A percentile compares a stretch with the other conserved stretches of the same genome.
Evolutionary conservation across 1,140 invertebrate genomes (phyloP).

Genomic region (Sinonovacula constricta): DNA sequence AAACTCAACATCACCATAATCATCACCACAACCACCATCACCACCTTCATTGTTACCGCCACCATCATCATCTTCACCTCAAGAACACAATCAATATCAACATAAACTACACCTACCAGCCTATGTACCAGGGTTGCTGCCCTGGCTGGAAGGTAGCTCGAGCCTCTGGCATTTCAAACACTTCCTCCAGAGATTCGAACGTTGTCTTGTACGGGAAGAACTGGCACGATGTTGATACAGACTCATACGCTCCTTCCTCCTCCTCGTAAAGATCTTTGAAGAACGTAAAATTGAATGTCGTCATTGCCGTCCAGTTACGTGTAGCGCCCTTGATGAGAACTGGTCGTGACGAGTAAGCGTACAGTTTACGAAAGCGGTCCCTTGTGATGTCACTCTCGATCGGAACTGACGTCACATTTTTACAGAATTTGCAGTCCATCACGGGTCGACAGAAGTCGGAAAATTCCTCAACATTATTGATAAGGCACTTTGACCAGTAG

Average conservation of each 20-base stretch:
- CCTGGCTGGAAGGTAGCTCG: conserved; percentile 84
- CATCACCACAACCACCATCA: too few relatives aligned
- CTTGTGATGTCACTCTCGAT: conserved; percentile 81
- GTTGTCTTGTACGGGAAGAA: conserved; percentile 96
- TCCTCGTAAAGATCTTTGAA: conserved; percentile 87
- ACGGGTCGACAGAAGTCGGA: conserved; percentile 91
- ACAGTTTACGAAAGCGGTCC: conserved; percentile 80
- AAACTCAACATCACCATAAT: too few relatives aligned
- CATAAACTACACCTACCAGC: conserved; percentile 86
- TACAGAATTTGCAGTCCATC: conserved; percentile 89
- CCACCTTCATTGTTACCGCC: too few relatives aligned
- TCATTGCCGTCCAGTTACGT: conserved; percentile 86
- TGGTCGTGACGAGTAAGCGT: conserved; percentile 87
- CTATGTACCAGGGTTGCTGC: conserved; percentile 90
- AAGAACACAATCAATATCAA: not conserved
- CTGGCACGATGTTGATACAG: conserved; percentile 83
- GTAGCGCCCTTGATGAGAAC: conserved; percentile 92
- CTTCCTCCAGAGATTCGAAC: conserved; percentile 86
- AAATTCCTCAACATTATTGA: conserved; percentile 89
- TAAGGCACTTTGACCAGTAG: conserved; percentile 81
- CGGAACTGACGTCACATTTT: conserved; percentile 77
- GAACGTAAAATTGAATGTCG: conserved; percentile 87
- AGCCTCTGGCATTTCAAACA: conserved; percentile 84
- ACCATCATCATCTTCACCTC: too few relatives aligned
- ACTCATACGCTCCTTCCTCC: conserved; percentile 59